Conservation (phyloP, 2,113 vertebrate species). For the Thunnus thynnus region DNA sequence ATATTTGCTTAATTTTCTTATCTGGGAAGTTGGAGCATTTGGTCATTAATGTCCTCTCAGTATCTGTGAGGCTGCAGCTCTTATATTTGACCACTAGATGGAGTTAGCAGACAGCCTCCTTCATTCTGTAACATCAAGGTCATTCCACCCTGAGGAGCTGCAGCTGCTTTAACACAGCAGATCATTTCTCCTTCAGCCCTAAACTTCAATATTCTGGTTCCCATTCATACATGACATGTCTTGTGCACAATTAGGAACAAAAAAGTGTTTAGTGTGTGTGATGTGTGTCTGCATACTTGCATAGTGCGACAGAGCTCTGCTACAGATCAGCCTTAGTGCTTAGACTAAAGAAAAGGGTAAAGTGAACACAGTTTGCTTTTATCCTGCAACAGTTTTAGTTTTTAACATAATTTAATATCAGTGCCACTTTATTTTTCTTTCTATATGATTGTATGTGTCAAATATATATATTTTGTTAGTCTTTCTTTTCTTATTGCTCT, state of each 20-base stretch:
- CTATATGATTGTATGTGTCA: conserved; percentile 38
- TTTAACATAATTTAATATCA: conserved; percentile 63
- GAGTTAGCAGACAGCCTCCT: conserved; percentile 39
- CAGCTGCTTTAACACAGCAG: conserved; percentile 14
- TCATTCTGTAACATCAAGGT: conserved; percentile 44
- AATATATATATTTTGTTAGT: conserved; percentile 49
- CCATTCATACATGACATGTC: conserved; percentile 12
- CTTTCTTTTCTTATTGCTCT: conserved; percentile 68
- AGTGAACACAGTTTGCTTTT: not conserved
- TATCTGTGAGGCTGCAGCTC: conserved; percentile 23
- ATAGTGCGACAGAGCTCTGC: conserved; percentile 16
- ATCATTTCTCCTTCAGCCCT: conserved; percentile 7
- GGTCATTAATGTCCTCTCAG: not conserved
- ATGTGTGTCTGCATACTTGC: conserved; percentile 21
- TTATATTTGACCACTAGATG: conserved; percentile 69
- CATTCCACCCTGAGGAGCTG: conserved; percentile 19
- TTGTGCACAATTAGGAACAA: no score
- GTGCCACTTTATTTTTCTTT: conserved; percentile 72
- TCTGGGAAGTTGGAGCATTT: not conserved
- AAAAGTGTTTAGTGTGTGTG: conserved; percentile 2
- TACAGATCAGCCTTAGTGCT: conserved; percentile 61
- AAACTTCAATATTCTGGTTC: conserved; percentile 14
- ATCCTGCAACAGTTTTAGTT: conserved; percentile 34
- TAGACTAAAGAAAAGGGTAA: conserved; percentile 20
- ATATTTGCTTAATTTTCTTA: conserved; percentile 46